phyloP scores from a whole-genome alignment of 2,113 vertebrate species.

The Erythrolamprus reginae region DNA sequence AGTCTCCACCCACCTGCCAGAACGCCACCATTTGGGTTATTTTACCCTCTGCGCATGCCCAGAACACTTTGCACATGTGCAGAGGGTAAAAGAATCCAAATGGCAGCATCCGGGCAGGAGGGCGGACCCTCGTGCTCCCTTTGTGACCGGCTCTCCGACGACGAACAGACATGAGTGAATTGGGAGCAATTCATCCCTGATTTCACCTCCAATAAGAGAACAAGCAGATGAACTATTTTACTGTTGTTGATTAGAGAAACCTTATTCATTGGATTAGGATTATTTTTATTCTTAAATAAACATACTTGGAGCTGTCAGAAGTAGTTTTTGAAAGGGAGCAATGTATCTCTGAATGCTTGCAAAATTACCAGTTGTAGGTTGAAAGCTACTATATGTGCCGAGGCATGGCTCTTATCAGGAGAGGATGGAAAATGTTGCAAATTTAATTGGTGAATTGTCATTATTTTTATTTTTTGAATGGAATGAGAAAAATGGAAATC shows the following conservation, averaged over 20 bases:
- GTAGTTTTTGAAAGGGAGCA: not conserved
- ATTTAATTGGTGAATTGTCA: not conserved
- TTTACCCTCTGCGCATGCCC: too few species aligned
- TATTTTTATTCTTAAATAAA: not conserved
- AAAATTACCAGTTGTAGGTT: not conserved
- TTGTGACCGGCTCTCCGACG: too few species aligned
- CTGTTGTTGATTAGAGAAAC: not conserved
- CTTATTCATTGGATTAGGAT: not conserved
- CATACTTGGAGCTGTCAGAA: not conserved
- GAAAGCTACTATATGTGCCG: not conserved
- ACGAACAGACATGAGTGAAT: too few species aligned
- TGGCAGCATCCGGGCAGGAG: too few species aligned
- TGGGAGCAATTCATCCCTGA: too few species aligned
- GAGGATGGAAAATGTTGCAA: not conserved
- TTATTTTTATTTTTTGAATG: not conserved
- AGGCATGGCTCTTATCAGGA: not conserved
- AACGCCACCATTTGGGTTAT: too few species aligned
- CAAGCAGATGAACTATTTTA: not conserved
- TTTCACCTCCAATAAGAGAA: not conserved
- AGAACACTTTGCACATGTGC: too few species aligned
- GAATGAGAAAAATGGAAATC: not conserved
- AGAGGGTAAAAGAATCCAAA: too few species aligned
- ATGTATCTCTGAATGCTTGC: not conserved
- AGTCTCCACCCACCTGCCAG: too few species aligned
- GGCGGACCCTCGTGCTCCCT: too few species aligned